phyloP scores from a whole-genome alignment of 2,113 vertebrate species.

The Mustela lutreola region DNA sequence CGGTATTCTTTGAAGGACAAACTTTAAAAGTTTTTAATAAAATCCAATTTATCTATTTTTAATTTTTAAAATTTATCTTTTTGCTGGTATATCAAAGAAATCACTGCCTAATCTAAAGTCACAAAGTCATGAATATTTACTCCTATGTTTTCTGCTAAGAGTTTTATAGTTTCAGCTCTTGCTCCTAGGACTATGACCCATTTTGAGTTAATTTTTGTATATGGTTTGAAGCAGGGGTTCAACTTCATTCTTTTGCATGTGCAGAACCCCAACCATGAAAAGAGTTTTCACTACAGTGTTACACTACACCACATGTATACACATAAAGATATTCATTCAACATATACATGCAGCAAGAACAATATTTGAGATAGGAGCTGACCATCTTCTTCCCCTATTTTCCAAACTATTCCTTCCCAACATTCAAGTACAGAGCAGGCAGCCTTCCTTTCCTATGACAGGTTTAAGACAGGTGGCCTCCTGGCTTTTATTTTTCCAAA shows the following conservation, averaged over 20 bases:
- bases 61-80: background rate
- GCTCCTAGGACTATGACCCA: background rate
- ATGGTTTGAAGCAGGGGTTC: background rate
- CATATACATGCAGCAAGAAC: background rate
- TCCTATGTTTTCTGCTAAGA: background rate
- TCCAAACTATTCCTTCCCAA: background rate
- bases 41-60: background rate
- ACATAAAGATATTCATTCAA: conserved; percentile 21
- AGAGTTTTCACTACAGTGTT: background rate
- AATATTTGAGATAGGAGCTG: background rate
- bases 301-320: background rate
- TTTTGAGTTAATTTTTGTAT: background rate
- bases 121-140: background rate
- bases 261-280: background rate
- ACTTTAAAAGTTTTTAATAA: background rate
- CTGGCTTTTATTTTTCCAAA: background rate
- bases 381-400: background rate
- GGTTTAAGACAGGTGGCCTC: background rate
- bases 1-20: background rate
- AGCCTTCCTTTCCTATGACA: background rate
- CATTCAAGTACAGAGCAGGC: background rate
- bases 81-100: conserved; percentile 6
- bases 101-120: background rate
- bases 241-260: background rate
- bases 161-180: background rate